phyloP scores from a whole-genome alignment of 2,888 invertebrate genomes.

The Folsomia candida region DNA sequence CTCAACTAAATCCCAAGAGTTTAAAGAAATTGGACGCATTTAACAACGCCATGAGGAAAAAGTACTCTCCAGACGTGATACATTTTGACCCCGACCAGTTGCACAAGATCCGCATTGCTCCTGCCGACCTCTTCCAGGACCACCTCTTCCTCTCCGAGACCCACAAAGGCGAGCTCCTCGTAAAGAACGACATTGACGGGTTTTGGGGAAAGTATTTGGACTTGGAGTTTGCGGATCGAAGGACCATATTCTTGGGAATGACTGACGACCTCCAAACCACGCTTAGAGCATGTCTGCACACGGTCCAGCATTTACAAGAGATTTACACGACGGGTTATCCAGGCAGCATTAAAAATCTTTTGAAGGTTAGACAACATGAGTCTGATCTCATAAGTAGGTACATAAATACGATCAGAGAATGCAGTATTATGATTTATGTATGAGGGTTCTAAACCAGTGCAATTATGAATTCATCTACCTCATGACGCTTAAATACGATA shows the following conservation, averaged over 20 bases:
- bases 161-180: constrained; percentile 22
- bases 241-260: constrained; percentile 33
- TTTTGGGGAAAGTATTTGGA: constrained; percentile 32
- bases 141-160: constrained; percentile 30
- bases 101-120: constrained; percentile 5
- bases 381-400: too few species aligned
- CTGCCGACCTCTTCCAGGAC: constrained; percentile 25
- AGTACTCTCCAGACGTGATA: neutral
- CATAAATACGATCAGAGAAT: too few species aligned
- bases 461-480: too few species aligned
- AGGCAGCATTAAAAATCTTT: constrained; percentile 19
- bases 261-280: constrained; percentile 35
- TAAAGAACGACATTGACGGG: constrained; percentile 26
- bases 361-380: neutral
- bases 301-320: constrained; percentile 24
- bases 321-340: constrained; percentile 30
- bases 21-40: neutral
- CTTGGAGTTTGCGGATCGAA: constrained; percentile 23
- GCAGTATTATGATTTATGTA: too few species aligned
- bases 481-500: too few species aligned
- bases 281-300: constrained; percentile 8
- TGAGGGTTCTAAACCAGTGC: too few species aligned
- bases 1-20: constrained; percentile 23
- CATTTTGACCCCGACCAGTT: constrained; percentile 3
- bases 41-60: neutral